These are phyloP conservation scores for Andrena trimmerana DNA, from an alignment of 2,888 invertebrate species.

Conservation along the genomic window DNA sequence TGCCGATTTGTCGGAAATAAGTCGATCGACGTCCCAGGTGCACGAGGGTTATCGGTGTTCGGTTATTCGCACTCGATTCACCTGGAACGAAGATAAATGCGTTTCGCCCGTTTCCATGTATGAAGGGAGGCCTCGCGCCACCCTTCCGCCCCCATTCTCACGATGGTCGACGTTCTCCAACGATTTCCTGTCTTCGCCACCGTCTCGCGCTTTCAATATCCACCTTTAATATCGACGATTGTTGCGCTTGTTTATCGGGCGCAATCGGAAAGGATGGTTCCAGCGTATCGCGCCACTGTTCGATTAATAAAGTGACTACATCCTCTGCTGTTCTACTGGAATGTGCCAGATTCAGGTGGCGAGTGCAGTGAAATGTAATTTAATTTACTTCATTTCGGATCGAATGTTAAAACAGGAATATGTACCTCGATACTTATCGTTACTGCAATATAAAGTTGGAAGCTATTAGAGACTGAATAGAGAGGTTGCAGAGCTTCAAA, in stretches of 20 bases:
- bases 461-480: neutral
- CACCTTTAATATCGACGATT: conserved; percentile 36
- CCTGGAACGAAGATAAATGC: conserved; percentile 77
- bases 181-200: conserved; percentile 21
- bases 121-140: conserved; percentile 31
- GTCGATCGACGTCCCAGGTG: conserved; percentile 75
- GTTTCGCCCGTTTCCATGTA: conserved; percentile 65
- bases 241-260: conserved; percentile 31
- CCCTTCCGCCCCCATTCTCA: neutral
- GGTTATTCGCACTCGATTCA: conserved; percentile 76
- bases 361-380: neutral
- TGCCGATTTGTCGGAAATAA: conserved; percentile 75
- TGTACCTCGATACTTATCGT: neutral
- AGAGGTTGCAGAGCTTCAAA: neutral
- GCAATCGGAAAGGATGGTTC: conserved; percentile 7
- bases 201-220: conserved; percentile 34
- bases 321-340: neutral
- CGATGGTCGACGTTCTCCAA: conserved; percentile 1
- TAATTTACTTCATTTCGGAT: neutral
- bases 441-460: neutral
- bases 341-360: neutral
- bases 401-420: neutral
- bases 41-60: conserved; percentile 67
- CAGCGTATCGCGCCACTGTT: neutral
- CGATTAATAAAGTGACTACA: neutral